Conservation (phyloP, 64 coral and sea anemone genomes). For the Orbicella faveolata region DNA sequence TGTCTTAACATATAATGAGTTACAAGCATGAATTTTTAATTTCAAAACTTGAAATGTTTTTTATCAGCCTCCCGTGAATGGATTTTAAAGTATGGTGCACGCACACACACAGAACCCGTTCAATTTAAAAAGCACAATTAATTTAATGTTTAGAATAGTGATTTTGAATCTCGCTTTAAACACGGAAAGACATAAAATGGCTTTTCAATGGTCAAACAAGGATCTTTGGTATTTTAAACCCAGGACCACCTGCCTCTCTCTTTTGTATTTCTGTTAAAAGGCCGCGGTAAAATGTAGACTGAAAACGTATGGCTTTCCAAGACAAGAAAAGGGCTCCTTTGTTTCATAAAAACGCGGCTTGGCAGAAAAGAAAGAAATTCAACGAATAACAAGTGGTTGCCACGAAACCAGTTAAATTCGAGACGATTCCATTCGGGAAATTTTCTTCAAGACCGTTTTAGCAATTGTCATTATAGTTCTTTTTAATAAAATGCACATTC, state of each 20-base stretch:
- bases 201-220: background rate
- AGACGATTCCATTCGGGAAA: slow-evolving; percentile 12
- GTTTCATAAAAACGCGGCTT: background rate
- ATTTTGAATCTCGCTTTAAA: slow-evolving; percentile 1
- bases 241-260: slow-evolving; percentile 4
- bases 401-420: background rate
- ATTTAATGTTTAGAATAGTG: background rate
- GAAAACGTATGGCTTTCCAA: background rate
- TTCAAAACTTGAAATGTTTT: slow-evolving; percentile 8
- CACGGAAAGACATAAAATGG: background rate
- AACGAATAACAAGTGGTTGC: slow-evolving; percentile 8
- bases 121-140: background rate
- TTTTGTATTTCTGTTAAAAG: slow-evolving; percentile 8
- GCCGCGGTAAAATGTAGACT: background rate
- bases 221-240: slow-evolving; percentile 32
- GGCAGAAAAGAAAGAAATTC: slow-evolving; percentile 3
- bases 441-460: slow-evolving; percentile 6
- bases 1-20: slow-evolving; percentile 36
- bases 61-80: background rate
- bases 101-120: background rate
- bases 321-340: background rate
- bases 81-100: background rate
- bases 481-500: slow-evolving; percentile 27
- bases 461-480: background rate
- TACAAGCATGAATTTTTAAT: slow-evolving; percentile 51